Base-by-base conservation (phyloP, 2,888 invertebrate genomes). In the Habrosyne pyritoides region DNA sequence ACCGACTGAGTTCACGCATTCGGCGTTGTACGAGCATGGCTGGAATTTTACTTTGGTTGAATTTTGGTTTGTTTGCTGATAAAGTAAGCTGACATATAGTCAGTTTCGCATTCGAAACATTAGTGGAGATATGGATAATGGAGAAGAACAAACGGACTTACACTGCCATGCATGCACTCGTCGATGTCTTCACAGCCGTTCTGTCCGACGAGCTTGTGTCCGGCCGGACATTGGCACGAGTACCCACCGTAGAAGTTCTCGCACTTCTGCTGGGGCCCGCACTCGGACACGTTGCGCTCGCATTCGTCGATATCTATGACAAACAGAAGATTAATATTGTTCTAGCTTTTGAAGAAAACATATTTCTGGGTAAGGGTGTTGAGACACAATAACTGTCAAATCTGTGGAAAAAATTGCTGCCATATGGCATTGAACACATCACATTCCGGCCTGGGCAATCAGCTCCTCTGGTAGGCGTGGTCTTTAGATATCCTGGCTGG, bases 251-350 rank as follows among this genome's bases (percentile, higher is more conserved):
- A 94, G 56, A 96, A 95, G 87, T 99, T 99, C 67, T 95, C 94
- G 73, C 99, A 99, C 10, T 94, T 94, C 87, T 98, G 98, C 57
- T 94, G 94, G 0, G 93, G 87, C 0, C 94, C 94, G 73, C 99
- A 99, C 59, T 95, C 95, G 58, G 98, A 96, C 0, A 93, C 93
- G 18, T 95, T 95, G 22, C 94, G 91, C 0, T 94, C 91, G 75
- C 98, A 99, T 79, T 99, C 98, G 83, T 98, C 96, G 47, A 98
- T 94, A 81, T 98, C 98, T 97, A 71, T 10, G 73, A 56, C 47
- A 55, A 42, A 28, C 24, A 42, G 22, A 47, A 21, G 28, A 8
- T 28, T n/a, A n/a, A n/a, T n/a, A n/a, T n/a, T n/a, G n/a, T n/a
- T n/a, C n/a, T n/a, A n/a, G n/a, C n/a, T n/a, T n/a, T n/a, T n/a